A percentile compares a stretch with the other conserved stretches of the same genome.
These are phyloP conservation scores for Criorhina ranunculi DNA, from an alignment of 2,888 invertebrate genomes.

Conservation along the genomic window DNA sequence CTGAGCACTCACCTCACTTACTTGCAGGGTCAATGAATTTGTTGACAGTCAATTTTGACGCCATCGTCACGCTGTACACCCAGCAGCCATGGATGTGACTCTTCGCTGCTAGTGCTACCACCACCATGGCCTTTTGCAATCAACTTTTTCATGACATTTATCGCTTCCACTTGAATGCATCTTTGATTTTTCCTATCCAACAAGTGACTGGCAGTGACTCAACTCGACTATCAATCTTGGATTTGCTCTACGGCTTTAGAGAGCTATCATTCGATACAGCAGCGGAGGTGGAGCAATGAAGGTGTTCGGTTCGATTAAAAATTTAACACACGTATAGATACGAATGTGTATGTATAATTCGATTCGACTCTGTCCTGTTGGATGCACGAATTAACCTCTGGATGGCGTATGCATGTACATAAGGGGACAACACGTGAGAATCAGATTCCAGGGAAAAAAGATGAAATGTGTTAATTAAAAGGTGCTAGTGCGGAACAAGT, in stretches of 20 bases:
- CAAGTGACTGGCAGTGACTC: not conserved
- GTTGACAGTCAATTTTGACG: conserved; percentile 75
- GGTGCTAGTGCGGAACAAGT: conserved; percentile 65
- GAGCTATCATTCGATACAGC: conserved; percentile 22
- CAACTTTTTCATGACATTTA: conserved; percentile 67
- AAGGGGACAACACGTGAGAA: conserved; percentile 21
- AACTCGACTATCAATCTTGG: conserved; percentile 35
- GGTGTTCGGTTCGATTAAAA: conserved; percentile 67
- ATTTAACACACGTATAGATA: conserved; percentile 61
- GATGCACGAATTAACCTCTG: conserved; percentile 63
- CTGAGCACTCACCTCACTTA: conserved; percentile 49
- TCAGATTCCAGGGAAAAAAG: conserved; percentile 30
- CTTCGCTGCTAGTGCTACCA: conserved; percentile 10
- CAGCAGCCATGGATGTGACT: conserved; percentile 28
- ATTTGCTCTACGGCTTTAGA: conserved; percentile 47
- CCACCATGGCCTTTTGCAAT: conserved; percentile 48
- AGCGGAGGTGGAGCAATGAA: conserved; percentile 35
- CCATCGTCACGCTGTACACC: conserved; percentile 70
- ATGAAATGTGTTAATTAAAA: conserved; percentile 74
- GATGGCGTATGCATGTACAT: not conserved
- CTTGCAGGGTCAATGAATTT: conserved; percentile 71
- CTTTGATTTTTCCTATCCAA: conserved; percentile 36
- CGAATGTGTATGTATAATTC: conserved; percentile 70
- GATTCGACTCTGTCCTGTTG: conserved; percentile 57
- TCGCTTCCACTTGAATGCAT: conserved; percentile 63